Evolutionary conservation across 2,113 vertebrate species (phyloP).

Genomic region (Phodopus roborovskii): DNA sequence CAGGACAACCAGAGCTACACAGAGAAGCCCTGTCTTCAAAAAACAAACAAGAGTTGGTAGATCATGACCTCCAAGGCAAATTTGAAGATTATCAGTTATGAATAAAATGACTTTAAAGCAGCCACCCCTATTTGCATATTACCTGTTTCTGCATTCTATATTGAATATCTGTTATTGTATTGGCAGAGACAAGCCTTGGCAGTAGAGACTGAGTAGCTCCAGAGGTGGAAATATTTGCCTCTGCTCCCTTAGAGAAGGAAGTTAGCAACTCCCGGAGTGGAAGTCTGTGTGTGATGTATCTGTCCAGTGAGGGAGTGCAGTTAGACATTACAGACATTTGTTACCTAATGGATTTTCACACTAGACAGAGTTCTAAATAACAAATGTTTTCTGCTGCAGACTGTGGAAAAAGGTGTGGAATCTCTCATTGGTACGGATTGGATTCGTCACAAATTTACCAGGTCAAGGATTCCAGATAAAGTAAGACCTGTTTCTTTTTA

Average conservation of each 20-base stretch:
- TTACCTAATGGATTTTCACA: background rate
- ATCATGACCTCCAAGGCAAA: background rate
- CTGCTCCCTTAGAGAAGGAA: background rate
- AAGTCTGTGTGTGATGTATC: background rate
- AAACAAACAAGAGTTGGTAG: background rate
- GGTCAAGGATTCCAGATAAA: constrained; percentile 85
- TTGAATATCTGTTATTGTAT: background rate
- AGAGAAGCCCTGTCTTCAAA: background rate
- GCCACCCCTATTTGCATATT: background rate
- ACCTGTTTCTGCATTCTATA: background rate
- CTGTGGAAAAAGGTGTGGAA: constrained; percentile 72
- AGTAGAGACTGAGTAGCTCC: background rate
- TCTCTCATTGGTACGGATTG: constrained; percentile 63
- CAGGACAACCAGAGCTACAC: background rate
- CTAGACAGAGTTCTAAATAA: constrained; percentile 7
- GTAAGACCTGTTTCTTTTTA: constrained; percentile 79
- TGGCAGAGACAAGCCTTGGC: background rate
- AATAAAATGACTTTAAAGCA: constrained; percentile 2
- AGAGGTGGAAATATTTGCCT: background rate
- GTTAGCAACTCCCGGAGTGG: background rate
- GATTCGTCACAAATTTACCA: constrained; percentile 88
- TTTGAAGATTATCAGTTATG: background rate
- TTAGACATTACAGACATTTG: constrained; percentile 30
- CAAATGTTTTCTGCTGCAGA: constrained; percentile 67
- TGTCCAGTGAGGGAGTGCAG: background rate